Conservation (phyloP, 2,888 invertebrate species). For the Eilema sororculum region DNA sequence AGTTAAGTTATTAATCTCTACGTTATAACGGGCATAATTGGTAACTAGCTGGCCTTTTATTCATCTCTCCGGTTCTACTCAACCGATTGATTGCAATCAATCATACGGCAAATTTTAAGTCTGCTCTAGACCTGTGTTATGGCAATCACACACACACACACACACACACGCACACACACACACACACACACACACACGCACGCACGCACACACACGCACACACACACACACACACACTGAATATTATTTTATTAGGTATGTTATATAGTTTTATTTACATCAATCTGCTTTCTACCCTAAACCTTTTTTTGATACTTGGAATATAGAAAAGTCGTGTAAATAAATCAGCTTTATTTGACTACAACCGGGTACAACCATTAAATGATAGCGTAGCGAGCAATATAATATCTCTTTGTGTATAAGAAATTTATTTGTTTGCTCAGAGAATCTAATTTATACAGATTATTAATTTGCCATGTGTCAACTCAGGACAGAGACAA, state of each 20-base stretch:
- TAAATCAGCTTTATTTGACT: neutral
- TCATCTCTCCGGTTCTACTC: no score
- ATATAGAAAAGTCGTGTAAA: neutral
- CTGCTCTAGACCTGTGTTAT: no score
- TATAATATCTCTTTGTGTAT: slow-evolving; percentile 23
- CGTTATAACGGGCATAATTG: slow-evolving; percentile 5
- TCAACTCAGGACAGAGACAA: slow-evolving; percentile 16
- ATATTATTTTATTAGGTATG: no score
- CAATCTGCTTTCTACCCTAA: neutral
- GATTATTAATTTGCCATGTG: slow-evolving; percentile 36
- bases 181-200: no score
- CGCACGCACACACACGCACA: no score
- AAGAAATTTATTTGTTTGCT: slow-evolving; percentile 35
- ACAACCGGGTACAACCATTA: slow-evolving; percentile 24
- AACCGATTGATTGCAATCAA: no score
- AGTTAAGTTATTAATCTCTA: slow-evolving; percentile 1
- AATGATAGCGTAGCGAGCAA: slow-evolving; percentile 24
- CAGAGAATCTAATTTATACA: slow-evolving; percentile 31
- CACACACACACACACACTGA: no score
- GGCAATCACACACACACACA: no score
- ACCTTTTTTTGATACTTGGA: neutral
- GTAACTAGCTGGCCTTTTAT: no score
- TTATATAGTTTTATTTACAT: neutral
- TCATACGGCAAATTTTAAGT: no score
- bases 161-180: no score